A percentile compares a stretch with the other conserved stretches of the same genome.
Conservation (phyloP, 2,888 invertebrate genomes). For the Drosophila neotestacea region DNA sequence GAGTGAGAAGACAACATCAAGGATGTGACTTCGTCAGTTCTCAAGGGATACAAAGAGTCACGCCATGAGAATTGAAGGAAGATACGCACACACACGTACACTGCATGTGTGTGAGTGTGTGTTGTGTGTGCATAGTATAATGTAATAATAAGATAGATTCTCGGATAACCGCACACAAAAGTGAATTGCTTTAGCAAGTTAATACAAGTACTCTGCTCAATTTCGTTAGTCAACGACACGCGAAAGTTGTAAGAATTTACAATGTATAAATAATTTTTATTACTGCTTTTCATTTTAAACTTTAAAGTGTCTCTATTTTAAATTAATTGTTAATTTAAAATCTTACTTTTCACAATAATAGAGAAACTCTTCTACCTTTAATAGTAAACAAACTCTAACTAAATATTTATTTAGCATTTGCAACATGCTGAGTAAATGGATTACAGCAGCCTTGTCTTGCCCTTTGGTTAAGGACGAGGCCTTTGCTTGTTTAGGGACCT, state of each 20-base stretch:
- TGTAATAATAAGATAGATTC: constrained; percentile 14
- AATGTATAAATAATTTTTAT: not conserved
- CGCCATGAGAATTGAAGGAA: constrained; percentile 45
- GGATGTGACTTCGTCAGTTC: constrained; percentile 49
- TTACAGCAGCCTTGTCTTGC: constrained; percentile 6
- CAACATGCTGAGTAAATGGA: constrained; percentile 6
- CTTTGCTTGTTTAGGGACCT: constrained; percentile 4
- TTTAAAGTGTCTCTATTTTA: too few relatives aligned
- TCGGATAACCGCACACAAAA: constrained; percentile 9
- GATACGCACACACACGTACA: not conserved
- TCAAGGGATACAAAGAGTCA: constrained; percentile 49
- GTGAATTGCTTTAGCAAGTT: constrained; percentile 31
- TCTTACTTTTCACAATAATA: too few relatives aligned
- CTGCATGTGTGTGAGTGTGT: constrained; percentile 19
- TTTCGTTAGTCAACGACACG: constrained; percentile 18
- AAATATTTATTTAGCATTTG: constrained; percentile 10
- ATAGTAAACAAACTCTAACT: not conserved
- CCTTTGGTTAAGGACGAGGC: constrained; percentile 4
- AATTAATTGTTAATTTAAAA: too few relatives aligned
- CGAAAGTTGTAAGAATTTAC: constrained; percentile 2
- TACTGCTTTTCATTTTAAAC: not conserved
- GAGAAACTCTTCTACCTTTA: not conserved
- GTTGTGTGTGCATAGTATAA: constrained; percentile 11
- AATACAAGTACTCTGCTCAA: constrained; percentile 26
- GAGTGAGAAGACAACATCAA: constrained; percentile 22